Base-by-base conservation (phyloP, 2,888 invertebrate species). In the Neelides folsomi region DNA sequence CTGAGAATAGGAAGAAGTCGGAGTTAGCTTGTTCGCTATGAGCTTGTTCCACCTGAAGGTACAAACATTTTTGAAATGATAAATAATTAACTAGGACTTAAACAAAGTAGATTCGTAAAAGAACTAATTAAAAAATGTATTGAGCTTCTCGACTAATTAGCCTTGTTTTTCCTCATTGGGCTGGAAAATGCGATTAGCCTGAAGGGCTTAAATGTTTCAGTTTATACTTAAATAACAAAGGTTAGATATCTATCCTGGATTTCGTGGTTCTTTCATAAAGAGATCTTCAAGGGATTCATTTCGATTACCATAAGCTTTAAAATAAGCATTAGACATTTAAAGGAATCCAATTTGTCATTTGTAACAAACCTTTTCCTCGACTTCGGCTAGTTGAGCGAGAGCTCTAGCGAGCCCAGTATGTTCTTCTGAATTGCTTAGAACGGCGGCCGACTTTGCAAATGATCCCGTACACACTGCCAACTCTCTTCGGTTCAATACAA, bases 11-110 rank as follows among this genome's bases (percentile, higher is more conserved):
- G 68, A 83, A 92, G 70, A 90, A 88, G 72, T 99, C 98, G 0
- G 88, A 86, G 68, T 93, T 92, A 1, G 90, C 86, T 71, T 98
- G 95, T 62, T 92, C 89, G 58, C 83, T 77, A 66, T 94, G 83
- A 50, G 95, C 73, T 47, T 83, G 78, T 71, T 93, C 90, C 20
- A 92, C 81, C 79, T 87, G 59, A 10, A 66, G 66, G 75, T 55
- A 69, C 56, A 64, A 63, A 63, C 27, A 27, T 27, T 27, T 27
- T 27, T 27, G 27, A 55, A 45, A 27, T 42, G 18, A 37, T 38
- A 34, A 43, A 43, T 6, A 18, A 16, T 43, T 13, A 18, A 43
- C 19, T 20, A 16, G 19, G 12, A 10, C 34, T 8, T 36, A 16
- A 38, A 15, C 46, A 46, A 46, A 36, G n/a, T 19, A 27, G 27